Base-by-base conservation (phyloP, 2,797 vertebrate genomes). In the Syngnathus rostellatus region DNA sequence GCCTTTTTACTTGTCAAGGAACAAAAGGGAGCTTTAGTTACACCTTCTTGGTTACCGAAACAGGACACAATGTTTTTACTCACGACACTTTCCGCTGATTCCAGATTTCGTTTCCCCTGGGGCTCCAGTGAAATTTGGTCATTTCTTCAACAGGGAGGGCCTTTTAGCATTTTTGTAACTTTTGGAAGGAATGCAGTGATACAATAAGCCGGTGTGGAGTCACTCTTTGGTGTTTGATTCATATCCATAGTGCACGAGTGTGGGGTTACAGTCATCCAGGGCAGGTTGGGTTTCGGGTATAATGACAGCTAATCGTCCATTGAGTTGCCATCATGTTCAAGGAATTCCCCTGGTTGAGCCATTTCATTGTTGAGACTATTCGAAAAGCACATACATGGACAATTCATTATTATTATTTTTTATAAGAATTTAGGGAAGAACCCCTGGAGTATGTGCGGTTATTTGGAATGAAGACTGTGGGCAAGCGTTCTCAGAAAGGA, bases 21-120 rank as follows among this genome's bases (percentile, higher is more conserved):
- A 89, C 83, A 90, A 88, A 83, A 81, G 81, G 59, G 8, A 2
- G 86, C 78, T 88, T 72, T 38, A 58, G 83, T 87, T 89, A 84
- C 83, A 76, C 71, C 77, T 66, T 86, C 82, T 87, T 85, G 69
- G 87, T 90, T 89, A 86, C 89, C 72, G 88, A 88, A 89, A 91
- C 84, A 81, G 72, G 85, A 91, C 81, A 89, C 81, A 83, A 76
- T 84, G 79, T 86, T 89, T 88, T 90, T 84, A 76, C 81, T 83
- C 60, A 73, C 69, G 63, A 71, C 77, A 84, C 81, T 83, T 87
- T 84, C 77, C 67, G 77, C 82, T 76, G 66, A 84, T 82, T 88
- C 79, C 85, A 81, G 73, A 82, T 80, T 76, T 70, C 51, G 68
- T 76, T 83, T 71, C 82, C 67, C 68, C 7, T 51, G 76, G 79